Evolutionary conservation across 2,113 vertebrate species (phyloP).

Genomic region (Clupea harengus): DNA sequence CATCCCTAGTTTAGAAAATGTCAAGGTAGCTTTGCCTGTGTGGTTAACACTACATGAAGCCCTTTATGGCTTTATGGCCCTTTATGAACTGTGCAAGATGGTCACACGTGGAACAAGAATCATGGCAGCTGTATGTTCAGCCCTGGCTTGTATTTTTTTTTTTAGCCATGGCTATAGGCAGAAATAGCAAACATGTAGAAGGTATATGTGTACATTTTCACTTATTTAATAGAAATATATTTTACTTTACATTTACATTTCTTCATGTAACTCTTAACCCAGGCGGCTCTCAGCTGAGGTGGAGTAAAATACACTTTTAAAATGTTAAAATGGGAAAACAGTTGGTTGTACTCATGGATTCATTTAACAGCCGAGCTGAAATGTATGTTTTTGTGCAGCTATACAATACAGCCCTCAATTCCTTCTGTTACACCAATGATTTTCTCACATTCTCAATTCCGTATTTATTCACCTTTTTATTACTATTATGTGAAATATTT

Average conservation of each 20-base stretch:
- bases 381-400: neutral
- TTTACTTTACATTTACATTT: neutral
- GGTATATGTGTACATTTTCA: neutral
- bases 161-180: no score
- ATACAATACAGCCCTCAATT: neutral
- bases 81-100: neutral
- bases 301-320: neutral
- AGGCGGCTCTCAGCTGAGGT: neutral
- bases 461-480: neutral
- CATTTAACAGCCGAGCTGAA: neutral
- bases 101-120: neutral
- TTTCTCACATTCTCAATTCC: neutral
- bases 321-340: neutral
- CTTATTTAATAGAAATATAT: neutral
- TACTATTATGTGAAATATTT: conserved; percentile 9
- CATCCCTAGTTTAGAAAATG: neutral
- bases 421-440: neutral
- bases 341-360: neutral
- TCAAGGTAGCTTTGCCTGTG: neutral
- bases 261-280: neutral
- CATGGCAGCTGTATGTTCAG: neutral
- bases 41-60: neutral
- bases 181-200: neutral
- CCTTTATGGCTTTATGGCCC: neutral
- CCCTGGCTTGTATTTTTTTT: neutral